A percentile compares a stretch with the other conserved stretches of the same genome.
These are phyloP conservation scores for Luscinia luscinia DNA, from an alignment of 2,797 vertebrate species.

Conservation along the genomic window DNA sequence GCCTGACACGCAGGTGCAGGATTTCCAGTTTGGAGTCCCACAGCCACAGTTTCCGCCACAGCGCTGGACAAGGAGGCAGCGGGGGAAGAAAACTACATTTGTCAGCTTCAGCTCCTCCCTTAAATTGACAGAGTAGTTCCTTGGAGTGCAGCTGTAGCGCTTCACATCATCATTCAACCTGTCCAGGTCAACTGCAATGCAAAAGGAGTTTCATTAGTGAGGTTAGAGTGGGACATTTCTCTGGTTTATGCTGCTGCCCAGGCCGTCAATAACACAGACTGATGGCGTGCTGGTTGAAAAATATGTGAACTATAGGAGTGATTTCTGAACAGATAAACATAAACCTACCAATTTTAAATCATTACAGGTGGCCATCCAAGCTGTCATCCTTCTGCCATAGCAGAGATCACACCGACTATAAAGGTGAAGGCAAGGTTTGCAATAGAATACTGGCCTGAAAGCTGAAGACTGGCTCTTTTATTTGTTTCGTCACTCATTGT, in stretches of 20 bases:
- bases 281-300: not conserved
- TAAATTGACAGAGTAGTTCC: slow-evolving; percentile 94
- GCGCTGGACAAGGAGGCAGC: slow-evolving; percentile 93
- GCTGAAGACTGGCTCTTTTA: not conserved
- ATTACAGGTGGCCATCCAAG: not conserved
- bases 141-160: slow-evolving; percentile 94
- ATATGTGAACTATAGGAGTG: not conserved
- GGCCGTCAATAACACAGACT: not conserved
- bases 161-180: slow-evolving; percentile 92
- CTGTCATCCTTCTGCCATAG: not conserved
- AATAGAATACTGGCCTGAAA: not conserved
- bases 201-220: slow-evolving; percentile 20
- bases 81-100: slow-evolving; percentile 92
- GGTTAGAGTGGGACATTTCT: not conserved
- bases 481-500: not conserved
- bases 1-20: slow-evolving; percentile 86
- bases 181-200: slow-evolving; percentile 90
- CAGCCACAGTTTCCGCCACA: slow-evolving; percentile 96
- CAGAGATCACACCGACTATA: not conserved
- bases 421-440: not conserved
- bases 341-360: not conserved
- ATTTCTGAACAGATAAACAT: slow-evolving; percentile 2
- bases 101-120: slow-evolving; percentile 90
- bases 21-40: slow-evolving; percentile 87
- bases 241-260: not conserved